A percentile compares a stretch with the other conserved stretches of the same genome.
phyloP scores from a whole-genome alignment of 2,113 vertebrate genomes.

The Paramisgurnus dabryanus region DNA sequence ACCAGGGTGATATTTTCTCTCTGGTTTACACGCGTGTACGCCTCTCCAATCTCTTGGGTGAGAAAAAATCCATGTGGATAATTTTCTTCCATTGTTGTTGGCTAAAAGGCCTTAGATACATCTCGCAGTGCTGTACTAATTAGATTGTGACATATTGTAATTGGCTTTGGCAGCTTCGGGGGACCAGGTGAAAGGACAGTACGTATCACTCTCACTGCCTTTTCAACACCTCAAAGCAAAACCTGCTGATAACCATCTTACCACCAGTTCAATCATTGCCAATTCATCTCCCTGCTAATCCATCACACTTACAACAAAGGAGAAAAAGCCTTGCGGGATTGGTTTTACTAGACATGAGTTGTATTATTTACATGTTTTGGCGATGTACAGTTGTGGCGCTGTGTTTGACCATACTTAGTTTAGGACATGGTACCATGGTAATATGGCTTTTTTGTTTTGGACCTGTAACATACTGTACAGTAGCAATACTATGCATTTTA shows the following conservation, averaged over 20 bases:
- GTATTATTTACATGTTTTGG: too few relatives aligned
- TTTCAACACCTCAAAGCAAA: slow-evolving; percentile 3
- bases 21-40: background rate
- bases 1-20: background rate
- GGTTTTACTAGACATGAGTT: too few relatives aligned
- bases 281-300: background rate
- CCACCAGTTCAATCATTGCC: background rate
- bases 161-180: slow-evolving; percentile 50
- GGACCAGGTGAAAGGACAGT: slow-evolving; percentile 24
- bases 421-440: too few relatives aligned
- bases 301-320: background rate
- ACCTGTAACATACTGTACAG: too few relatives aligned
- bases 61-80: slow-evolving; percentile 48
- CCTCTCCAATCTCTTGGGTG: background rate
- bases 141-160: slow-evolving; percentile 54
- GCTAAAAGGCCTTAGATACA: slow-evolving; percentile 53
- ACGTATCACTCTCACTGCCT: background rate
- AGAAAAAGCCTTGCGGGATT: too few relatives aligned
- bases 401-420: too few relatives aligned
- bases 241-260: background rate
- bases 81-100: slow-evolving; percentile 51
- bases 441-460: background rate
- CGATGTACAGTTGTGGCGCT: too few relatives aligned
- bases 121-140: slow-evolving; percentile 53
- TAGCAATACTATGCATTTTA: too few relatives aligned